A percentile compares a stretch with the other conserved stretches of the same genome.
These are phyloP conservation scores for Betta splendens DNA, from an alignment of 2,797 vertebrate genomes.

Conservation along the genomic window DNA sequence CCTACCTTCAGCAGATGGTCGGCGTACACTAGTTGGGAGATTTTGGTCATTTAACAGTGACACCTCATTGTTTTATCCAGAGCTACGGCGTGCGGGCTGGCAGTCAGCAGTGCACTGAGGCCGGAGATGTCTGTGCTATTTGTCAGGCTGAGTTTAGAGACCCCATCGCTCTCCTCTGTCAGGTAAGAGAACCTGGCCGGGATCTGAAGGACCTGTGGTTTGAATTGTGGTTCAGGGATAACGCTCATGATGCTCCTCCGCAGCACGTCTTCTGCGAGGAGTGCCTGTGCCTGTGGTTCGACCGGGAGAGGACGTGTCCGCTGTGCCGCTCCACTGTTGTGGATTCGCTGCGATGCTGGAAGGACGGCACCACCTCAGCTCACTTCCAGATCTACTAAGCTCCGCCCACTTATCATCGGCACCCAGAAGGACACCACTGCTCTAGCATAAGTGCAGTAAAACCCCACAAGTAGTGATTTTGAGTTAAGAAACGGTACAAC, in stretches of 20 bases:
- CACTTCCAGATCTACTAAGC: conserved; percentile 95
- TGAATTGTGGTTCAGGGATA: too few relatives aligned
- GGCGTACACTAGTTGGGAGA: not conserved
- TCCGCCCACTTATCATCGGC: not conserved
- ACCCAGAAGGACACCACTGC: not conserved
- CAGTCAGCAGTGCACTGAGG: conserved; percentile 94
- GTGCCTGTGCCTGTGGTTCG: conserved; percentile 96
- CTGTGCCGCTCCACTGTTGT: conserved; percentile 91
- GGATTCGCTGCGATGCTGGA: conserved; percentile 94
- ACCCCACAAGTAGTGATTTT: not conserved
- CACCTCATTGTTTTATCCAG: conserved; percentile 67
- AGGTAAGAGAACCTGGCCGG: conserved; percentile 79
- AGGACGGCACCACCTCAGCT: conserved; percentile 95
- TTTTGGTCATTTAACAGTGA: not conserved
- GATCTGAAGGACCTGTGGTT: too few relatives aligned
- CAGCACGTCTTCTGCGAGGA: conserved; percentile 99
- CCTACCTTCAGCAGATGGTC: not conserved
- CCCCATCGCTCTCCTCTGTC: conserved; percentile 92
- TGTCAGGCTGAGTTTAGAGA: conserved; percentile 97
- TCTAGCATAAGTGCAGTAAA: not conserved
- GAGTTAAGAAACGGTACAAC: not conserved
- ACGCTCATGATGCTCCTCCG: conserved; percentile 15
- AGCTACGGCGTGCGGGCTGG: conserved; percentile 92
- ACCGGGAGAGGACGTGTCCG: conserved; percentile 93
- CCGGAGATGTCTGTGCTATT: conserved; percentile 93